These are phyloP conservation scores for Leptinotarsa juncta DNA, from an alignment of 2,888 invertebrate species.

Conservation along the genomic window DNA sequence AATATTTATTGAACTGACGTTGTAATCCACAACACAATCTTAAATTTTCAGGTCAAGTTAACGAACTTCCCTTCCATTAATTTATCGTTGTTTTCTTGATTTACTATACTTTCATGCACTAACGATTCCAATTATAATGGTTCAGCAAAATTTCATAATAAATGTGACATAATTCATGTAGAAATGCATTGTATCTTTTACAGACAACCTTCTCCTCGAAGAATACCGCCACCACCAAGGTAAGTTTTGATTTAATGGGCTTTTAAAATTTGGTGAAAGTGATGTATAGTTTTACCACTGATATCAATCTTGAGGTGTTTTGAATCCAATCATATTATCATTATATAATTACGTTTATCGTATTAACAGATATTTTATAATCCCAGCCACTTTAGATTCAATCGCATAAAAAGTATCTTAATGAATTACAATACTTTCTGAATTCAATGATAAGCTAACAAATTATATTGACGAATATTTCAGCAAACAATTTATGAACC, in stretches of 20 bases:
- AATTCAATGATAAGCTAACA: no score
- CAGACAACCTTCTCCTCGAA: constrained; percentile 48
- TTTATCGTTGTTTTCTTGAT: not conserved
- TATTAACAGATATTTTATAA: not conserved
- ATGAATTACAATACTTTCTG: no score
- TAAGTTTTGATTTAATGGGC: constrained; percentile 29
- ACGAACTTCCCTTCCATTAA: not conserved
- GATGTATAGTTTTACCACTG: not conserved
- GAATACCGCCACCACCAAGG: constrained; percentile 50
- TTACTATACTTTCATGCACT: not conserved
- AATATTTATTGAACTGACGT: constrained; percentile 3
- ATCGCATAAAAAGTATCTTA: no score
- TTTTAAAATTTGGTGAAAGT: constrained; percentile 3
- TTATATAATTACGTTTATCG: not conserved
- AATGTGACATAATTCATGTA: constrained; percentile 23
- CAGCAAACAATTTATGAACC: no score
- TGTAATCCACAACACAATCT: not conserved
- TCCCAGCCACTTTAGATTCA: no score
- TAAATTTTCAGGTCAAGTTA: constrained; percentile 1
- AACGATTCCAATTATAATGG: constrained; percentile 10
- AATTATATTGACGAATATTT: no score
- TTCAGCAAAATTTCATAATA: constrained; percentile 11
- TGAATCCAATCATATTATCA: not conserved
- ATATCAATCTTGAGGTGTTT: not conserved
- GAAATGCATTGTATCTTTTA: constrained; percentile 27